A percentile compares a stretch with the other conserved stretches of the same genome.
These are phyloP conservation scores for Eleginops maclovinus DNA, from an alignment of 2,113 vertebrate species.

Conservation along the genomic window DNA sequence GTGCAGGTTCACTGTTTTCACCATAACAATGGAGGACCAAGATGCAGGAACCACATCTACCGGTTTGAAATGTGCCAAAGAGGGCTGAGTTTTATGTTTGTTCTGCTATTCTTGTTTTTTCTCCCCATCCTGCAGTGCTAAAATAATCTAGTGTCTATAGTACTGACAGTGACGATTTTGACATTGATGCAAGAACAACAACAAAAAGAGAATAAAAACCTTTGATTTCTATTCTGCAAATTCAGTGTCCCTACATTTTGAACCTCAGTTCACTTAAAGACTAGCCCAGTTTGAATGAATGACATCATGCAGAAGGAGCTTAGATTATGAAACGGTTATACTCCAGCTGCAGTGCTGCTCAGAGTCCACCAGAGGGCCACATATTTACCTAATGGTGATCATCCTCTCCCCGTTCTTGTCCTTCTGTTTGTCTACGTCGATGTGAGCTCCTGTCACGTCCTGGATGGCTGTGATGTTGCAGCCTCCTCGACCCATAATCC, in stretches of 20 bases:
- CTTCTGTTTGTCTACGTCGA: conserved; percentile 99
- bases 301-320: conserved; percentile 11
- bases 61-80: too few species aligned
- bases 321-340: background rate
- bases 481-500: conserved; percentile 98
- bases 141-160: background rate
- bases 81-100: too few species aligned
- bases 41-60: background rate
- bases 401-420: conserved; percentile 99
- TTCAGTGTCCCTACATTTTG: background rate
- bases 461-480: conserved; percentile 99
- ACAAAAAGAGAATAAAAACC: too few species aligned
- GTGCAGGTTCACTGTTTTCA: background rate
- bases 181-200: background rate
- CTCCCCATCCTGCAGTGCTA: background rate
- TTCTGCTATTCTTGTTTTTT: background rate
- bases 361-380: conserved; percentile 37
- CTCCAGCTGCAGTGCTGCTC: background rate
- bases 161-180: too few species aligned
- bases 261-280: conserved; percentile 1
- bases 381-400: conserved; percentile 96
- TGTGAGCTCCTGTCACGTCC: conserved; percentile 98
- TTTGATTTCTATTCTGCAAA: conserved; percentile 5
- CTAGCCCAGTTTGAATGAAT: background rate
- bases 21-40: background rate